Evolutionary conservation across 2,888 invertebrate species (phyloP), one percentile per base, ranked within the genome.

Genomic region (Lithosia quadra): DNA sequence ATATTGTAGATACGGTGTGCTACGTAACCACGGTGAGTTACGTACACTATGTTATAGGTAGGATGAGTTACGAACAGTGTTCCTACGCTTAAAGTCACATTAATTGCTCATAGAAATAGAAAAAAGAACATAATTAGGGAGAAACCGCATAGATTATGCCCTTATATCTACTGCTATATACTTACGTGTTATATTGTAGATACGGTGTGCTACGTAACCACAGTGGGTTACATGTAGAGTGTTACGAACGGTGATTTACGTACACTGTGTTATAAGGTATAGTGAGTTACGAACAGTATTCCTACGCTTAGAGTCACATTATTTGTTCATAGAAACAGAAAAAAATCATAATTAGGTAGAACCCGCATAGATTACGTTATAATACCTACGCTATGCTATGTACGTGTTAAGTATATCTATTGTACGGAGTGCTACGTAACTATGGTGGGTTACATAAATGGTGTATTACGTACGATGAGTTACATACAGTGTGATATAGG

Each of bases 41-140:
- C 18, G 15, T 39, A 15, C n/a, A n/a, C n/a, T n/a, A n/a, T n/a
- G n/a, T n/a, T n/a, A n/a, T n/a, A n/a, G n/a, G n/a, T n/a, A n/a
- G n/a, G n/a, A n/a, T n/a, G n/a, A n/a, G n/a, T n/a, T n/a, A n/a
- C n/a, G n/a, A n/a, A n/a, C n/a, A n/a, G n/a, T n/a, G n/a, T n/a
- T n/a, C n/a, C n/a, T n/a, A n/a, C n/a, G n/a, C n/a, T n/a, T n/a
- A n/a, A n/a, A n/a, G n/a, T n/a, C n/a, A n/a, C n/a, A n/a, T n/a
- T n/a, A n/a, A n/a, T n/a, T n/a, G n/a, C n/a, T n/a, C n/a, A n/a
- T n/a, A n/a, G n/a, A n/a, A n/a, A n/a, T n/a, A n/a, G n/a, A n/a
- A n/a, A n/a, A n/a, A n/a, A n/a, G n/a, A n/a, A n/a, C 59, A 49
- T 59, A 65, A 65, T 65, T 53, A 67, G 57, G 63, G n/a, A 58